Conservation (phyloP, 2,888 invertebrate genomes). For the Eulithis prunata region DNA sequence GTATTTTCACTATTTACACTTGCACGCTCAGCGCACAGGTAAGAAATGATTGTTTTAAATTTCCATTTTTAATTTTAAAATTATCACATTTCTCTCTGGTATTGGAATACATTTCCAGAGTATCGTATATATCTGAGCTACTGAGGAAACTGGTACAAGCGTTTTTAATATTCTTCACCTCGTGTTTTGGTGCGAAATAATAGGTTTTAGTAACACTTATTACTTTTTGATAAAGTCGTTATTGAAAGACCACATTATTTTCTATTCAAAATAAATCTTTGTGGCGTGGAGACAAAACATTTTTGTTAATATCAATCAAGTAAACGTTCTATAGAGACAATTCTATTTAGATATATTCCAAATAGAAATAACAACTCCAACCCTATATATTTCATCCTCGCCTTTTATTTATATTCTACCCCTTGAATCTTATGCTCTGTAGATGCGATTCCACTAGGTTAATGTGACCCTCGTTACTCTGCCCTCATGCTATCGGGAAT, state of each 20-base stretch:
- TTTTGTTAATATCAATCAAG: too few species aligned
- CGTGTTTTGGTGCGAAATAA: too few species aligned
- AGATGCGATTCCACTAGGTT: constrained; percentile 30
- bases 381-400: constrained; percentile 13
- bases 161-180: too few species aligned
- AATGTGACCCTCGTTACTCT: constrained; percentile 36
- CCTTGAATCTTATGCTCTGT: constrained; percentile 23
- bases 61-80: background rate
- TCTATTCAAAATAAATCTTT: too few species aligned
- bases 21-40: background rate
- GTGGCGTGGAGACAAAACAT: too few species aligned
- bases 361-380: background rate
- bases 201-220: too few species aligned
- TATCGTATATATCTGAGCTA: too few species aligned
- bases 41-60: background rate
- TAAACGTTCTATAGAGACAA: background rate
- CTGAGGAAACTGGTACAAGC: too few species aligned
- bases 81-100: too few species aligned
- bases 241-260: too few species aligned
- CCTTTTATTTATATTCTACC: constrained; percentile 21
- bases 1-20: background rate
- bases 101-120: too few species aligned
- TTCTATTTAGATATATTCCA: background rate
- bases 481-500: constrained; percentile 31
- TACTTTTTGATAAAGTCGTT: too few species aligned